Evolutionary conservation across 2,113 vertebrate species (phyloP).

Genomic region (Nerophis lumbriciformis): DNA sequence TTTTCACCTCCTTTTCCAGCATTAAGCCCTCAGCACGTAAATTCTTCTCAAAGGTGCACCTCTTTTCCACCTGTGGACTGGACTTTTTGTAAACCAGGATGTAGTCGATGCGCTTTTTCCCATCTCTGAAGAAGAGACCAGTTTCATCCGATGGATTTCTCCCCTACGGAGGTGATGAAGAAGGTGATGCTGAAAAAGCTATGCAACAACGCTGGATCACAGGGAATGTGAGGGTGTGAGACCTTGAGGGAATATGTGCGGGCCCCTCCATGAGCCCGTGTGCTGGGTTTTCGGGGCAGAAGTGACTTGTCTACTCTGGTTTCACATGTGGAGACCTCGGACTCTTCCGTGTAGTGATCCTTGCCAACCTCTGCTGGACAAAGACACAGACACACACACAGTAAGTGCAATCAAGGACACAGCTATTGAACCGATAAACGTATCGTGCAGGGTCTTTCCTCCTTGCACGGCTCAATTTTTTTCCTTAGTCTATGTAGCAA

Average conservation of each 20-base stretch:
- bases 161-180: constrained; percentile 46
- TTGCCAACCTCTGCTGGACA: constrained; percentile 72
- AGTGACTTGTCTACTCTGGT: constrained; percentile 79
- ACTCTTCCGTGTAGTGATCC: constrained; percentile 80
- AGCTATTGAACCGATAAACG: not conserved
- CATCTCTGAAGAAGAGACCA: constrained; percentile 91
- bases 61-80: constrained; percentile 90
- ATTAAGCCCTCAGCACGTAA: constrained; percentile 92
- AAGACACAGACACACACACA: constrained; percentile 18
- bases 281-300: constrained; percentile 78
- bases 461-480: constrained; percentile 32
- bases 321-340: constrained; percentile 81
- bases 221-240: constrained; percentile 5
- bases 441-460: constrained; percentile 6
- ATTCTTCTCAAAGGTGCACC: constrained; percentile 96
- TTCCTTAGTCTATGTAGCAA: constrained; percentile 20
- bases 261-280: constrained; percentile 76
- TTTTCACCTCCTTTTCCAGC: constrained; percentile 92
- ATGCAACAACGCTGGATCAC: not conserved
- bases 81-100: constrained; percentile 97
- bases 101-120: constrained; percentile 95
- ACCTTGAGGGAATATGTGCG: constrained; percentile 81
- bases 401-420: constrained; percentile 1
- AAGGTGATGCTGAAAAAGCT: not conserved
- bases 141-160: constrained; percentile 72